phyloP scores from a whole-genome alignment of 2,888 invertebrate genomes.

The Sialis fuliginosa region DNA sequence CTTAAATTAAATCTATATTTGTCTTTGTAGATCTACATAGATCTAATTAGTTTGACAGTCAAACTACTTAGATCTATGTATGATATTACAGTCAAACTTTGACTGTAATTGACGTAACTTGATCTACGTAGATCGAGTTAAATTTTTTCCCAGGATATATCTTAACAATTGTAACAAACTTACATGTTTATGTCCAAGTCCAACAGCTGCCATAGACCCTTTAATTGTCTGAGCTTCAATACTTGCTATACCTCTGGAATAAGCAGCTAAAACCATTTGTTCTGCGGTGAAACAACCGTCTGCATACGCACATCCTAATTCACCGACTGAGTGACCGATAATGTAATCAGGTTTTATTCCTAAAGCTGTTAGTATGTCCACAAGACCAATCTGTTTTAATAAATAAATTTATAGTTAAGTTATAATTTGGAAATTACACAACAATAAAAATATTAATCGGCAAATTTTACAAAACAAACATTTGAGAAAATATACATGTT shows the following conservation, averaged over 20 bases:
- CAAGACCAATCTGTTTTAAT: slow-evolving; percentile 11
- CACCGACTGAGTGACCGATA: slow-evolving; percentile 68
- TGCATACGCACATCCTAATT: slow-evolving; percentile 79
- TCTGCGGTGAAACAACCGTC: slow-evolving; percentile 72
- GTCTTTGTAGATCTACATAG: too few species aligned
- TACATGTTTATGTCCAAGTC: slow-evolving; percentile 16
- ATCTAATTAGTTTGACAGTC: too few species aligned
- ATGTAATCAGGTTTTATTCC: slow-evolving; percentile 18
- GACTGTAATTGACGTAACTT: too few species aligned
- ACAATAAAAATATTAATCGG: too few species aligned
- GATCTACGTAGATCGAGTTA: too few species aligned
- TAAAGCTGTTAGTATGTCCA: slow-evolving; percentile 30
- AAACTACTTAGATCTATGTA: too few species aligned
- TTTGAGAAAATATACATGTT: too few species aligned
- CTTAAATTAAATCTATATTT: too few species aligned
- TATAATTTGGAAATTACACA: too few species aligned
- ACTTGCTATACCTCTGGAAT: slow-evolving; percentile 54
- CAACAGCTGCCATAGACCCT: slow-evolving; percentile 73
- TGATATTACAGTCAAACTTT: too few species aligned
- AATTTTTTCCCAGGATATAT: neutral
- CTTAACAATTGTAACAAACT: neutral
- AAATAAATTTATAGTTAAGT: too few species aligned
- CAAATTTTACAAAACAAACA: too few species aligned
- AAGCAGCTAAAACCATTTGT: slow-evolving; percentile 62
- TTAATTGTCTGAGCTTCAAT: slow-evolving; percentile 41